Base-by-base conservation (phyloP, 2,797 vertebrate genomes). In the Gambusia yucatana region DNA sequence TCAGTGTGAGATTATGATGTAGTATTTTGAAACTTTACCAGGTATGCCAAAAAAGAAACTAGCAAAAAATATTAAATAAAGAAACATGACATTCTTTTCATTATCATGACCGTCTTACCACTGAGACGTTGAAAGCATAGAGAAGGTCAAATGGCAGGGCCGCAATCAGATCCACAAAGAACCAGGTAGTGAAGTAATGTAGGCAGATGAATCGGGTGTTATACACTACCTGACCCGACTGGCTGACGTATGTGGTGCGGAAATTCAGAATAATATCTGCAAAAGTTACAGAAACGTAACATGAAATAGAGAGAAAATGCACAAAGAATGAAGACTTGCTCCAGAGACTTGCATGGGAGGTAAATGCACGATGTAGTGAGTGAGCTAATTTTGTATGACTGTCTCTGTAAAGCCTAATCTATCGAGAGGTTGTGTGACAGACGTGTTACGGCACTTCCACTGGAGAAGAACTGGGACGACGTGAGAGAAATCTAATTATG, bases 221-320 rank as follows among this genome's bases (percentile, higher is more conserved):
- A 0, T 98, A 99, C 76, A 98, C 95, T 75, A 99, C 98, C 91
- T 99, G 98, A 77, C 98, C 98, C 0, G 98, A 98, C 79, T 97
- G 97, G 85, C 98, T 98, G 80, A 99, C 98, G 0, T 97, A 99
- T 0, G 98, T 98, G 57, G 98, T 99, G 1, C 97, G 96, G 88
- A 99, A 99, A 92, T 99, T 99, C 89, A 99, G 92, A 87, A 98
- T 92, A 69, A 99, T 99, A 81, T 99, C 98, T 99, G 93, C n/a
- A 79, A 81, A 81, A 44, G 25, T n/a, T 10, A 39, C 48, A 59
- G 71, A n/a, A 69, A 4, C 6, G 5, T 57, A 9, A 13, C 57
- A 61, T 61, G 25, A 22, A 70, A 61, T 5, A 63, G 3, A 71
- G 69, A 1, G 1, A 72, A 63, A 50, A 52, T 6, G 44, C 9